Conservation (phyloP, 2,797 vertebrate species). For the Catamblyrhynchus diadema region DNA sequence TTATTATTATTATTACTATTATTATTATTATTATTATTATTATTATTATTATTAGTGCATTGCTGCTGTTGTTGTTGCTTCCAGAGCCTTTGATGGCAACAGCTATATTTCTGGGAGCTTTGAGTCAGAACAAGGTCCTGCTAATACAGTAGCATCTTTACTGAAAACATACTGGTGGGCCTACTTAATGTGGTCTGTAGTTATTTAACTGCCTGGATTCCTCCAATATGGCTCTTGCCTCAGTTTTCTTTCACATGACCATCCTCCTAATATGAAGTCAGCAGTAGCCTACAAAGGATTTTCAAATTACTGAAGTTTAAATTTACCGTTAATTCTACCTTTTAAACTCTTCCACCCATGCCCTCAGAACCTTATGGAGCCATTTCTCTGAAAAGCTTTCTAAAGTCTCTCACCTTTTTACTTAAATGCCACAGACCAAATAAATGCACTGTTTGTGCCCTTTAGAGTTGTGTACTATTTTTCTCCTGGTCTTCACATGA, state of each 20-base stretch:
- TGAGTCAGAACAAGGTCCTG: not conserved
- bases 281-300: not conserved
- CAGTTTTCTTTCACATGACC: not conserved
- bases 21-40: not conserved
- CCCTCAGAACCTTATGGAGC: not conserved
- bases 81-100: not conserved
- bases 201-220: not conserved
- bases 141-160: not conserved
- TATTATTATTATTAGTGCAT: not conserved
- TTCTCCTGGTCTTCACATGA: not conserved
- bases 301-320: not conserved
- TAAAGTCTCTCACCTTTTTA: not conserved
- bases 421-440: not conserved
- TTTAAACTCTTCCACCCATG: not conserved
- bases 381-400: not conserved
- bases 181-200: not conserved
- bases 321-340: not conserved
- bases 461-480: not conserved
- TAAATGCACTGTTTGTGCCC: not conserved
- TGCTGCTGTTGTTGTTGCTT: not conserved
- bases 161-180: not conserved
- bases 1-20: not conserved
- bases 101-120: not conserved
- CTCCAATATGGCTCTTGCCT: not conserved
- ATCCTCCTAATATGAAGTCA: not conserved